Evolutionary conservation across 2,797 vertebrate species (phyloP).

Genomic region (Sylvia borin): DNA sequence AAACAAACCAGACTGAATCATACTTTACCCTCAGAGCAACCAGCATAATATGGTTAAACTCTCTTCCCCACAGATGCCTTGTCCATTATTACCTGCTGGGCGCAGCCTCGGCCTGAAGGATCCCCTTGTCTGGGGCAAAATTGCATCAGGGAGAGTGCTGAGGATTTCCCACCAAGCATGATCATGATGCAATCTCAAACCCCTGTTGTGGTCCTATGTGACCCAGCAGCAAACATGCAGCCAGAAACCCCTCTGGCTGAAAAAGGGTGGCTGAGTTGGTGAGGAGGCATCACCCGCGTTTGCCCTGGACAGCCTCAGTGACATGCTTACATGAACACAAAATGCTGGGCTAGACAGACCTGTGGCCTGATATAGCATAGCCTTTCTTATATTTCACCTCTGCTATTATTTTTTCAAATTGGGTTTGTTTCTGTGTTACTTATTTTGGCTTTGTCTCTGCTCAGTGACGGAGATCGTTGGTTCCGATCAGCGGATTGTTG

Average conservation of each 20-base stretch:
- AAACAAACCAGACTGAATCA: neutral
- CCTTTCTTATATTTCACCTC: neutral
- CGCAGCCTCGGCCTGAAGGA: neutral
- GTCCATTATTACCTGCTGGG: neutral
- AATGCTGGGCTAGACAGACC: neutral
- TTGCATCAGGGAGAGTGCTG: neutral
- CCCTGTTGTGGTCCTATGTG: neutral
- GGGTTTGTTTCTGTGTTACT: neutral
- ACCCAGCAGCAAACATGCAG: rapidly evolving
- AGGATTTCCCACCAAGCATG: neutral
- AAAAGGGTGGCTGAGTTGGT: neutral
- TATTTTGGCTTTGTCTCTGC: slow-evolving; percentile 48
- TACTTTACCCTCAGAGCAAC: neutral
- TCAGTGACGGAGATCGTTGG: slow-evolving; percentile 95
- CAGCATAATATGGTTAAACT: neutral
- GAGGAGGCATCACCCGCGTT: rapidly evolving
- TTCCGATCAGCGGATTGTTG: slow-evolving; percentile 88
- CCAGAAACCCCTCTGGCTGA: neutral
- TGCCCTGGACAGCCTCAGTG: neutral
- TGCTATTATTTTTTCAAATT: neutral
- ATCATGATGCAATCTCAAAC: neutral
- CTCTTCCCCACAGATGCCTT: neutral
- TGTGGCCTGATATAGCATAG: neutral
- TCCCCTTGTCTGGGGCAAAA: neutral
- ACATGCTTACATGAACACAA: neutral